A percentile compares a stretch with the other conserved stretches of the same genome.
phyloP scores from a whole-genome alignment of 2,888 invertebrate genomes.

The Drosophila macrospina region DNA sequence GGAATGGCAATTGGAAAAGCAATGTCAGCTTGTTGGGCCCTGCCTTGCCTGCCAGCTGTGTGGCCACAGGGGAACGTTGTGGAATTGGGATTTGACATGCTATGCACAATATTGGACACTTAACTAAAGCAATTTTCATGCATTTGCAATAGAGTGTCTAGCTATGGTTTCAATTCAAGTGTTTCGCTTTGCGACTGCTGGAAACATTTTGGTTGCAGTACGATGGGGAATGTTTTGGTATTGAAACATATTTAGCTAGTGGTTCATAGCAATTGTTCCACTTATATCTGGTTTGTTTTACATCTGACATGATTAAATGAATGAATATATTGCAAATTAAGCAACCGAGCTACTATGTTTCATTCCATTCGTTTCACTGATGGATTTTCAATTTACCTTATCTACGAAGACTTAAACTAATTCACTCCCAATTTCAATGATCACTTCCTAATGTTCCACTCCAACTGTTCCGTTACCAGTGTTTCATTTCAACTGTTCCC shows the following conservation, averaged over 20 bases:
- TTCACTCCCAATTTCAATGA: neutral
- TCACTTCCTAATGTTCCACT: neutral
- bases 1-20: slow-evolving; percentile 37
- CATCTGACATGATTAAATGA: neutral
- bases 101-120: slow-evolving; percentile 13
- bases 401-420: neutral
- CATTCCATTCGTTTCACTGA: neutral
- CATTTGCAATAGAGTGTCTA: neutral
- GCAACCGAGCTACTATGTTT: neutral
- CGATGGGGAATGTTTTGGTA: no score
- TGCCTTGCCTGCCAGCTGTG: slow-evolving; percentile 3
- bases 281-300: no score
- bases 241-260: no score
- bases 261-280: neutral
- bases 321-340: neutral
- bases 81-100: slow-evolving; percentile 24
- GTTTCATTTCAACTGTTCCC: neutral
- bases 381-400: neutral
- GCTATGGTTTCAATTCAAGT: neutral
- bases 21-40: slow-evolving; percentile 13
- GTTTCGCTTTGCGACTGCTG: neutral
- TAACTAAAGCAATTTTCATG: neutral
- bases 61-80: slow-evolving; percentile 16
- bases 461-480: neutral
- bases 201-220: neutral